Percentiles rank a stretch among this genome's conserved stretches.
These are phyloP conservation scores for Thalpophila matura DNA, from an alignment of 2,888 invertebrate species.

Conservation along the genomic window DNA sequence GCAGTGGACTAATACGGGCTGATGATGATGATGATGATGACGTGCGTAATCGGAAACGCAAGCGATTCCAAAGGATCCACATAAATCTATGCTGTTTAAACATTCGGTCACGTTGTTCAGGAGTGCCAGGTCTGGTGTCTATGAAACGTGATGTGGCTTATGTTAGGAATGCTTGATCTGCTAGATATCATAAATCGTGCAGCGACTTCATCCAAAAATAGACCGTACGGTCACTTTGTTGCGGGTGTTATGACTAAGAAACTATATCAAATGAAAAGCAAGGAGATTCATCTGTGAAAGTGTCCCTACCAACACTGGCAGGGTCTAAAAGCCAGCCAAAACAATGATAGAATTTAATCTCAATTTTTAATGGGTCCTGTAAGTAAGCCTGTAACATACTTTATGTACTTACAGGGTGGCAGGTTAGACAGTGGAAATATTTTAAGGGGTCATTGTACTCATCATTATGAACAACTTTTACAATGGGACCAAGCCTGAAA, in stretches of 20 bases:
- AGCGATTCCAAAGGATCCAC: slow-evolving; percentile 15
- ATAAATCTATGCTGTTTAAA: slow-evolving; percentile 32
- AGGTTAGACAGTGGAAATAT: too few relatives aligned
- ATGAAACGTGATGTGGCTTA: slow-evolving; percentile 11
- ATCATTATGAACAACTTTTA: too few relatives aligned
- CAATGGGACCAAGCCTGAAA: too few relatives aligned
- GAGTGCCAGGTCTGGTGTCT: background rate
- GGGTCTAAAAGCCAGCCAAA: background rate
- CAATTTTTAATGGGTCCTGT: background rate
- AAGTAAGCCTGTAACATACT: too few relatives aligned
- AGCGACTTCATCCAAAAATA: slow-evolving; percentile 31
- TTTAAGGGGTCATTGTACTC: too few relatives aligned
- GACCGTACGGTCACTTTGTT: slow-evolving; percentile 21
- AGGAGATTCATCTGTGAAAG: slow-evolving; percentile 15
- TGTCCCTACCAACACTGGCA: background rate
- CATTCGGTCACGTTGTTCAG: slow-evolving; percentile 15
- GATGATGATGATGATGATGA: too few relatives aligned
- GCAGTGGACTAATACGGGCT: too few relatives aligned
- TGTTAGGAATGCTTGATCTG: slow-evolving; percentile 29
- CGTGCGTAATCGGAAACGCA: slow-evolving; percentile 25
- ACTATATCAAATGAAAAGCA: slow-evolving; percentile 10
- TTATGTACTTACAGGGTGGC: too few relatives aligned
- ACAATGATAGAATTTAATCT: background rate
- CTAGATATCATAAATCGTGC: slow-evolving; percentile 34
- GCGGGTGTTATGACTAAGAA: slow-evolving; percentile 29